Conservation (phyloP, 2,888 invertebrate genomes). For the Oeneis ivallda region DNA sequence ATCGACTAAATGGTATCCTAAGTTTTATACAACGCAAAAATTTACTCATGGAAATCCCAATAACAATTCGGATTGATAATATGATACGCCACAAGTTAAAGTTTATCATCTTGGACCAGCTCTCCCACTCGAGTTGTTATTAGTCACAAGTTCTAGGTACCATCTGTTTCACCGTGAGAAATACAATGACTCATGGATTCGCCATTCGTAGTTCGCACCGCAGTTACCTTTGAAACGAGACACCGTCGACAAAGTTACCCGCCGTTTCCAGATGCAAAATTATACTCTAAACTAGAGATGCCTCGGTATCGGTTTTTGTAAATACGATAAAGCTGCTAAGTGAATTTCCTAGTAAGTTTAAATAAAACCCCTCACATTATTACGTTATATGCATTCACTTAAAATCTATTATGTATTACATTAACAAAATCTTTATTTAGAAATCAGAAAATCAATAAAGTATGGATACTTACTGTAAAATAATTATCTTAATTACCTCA, state of each 20-base stretch:
- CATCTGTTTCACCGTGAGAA: conserved; percentile 53
- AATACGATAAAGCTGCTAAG: too few relatives aligned
- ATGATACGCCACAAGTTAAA: neutral
- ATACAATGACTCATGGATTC: conserved; percentile 64
- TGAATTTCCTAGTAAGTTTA: too few relatives aligned
- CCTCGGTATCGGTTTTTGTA: too few relatives aligned
- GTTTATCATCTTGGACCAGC: conserved; percentile 24
- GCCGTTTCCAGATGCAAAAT: conserved; percentile 26
- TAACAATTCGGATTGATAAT: neutral
- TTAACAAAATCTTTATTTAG: too few relatives aligned
- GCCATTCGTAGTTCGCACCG: conserved; percentile 39
- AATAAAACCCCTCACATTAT: too few relatives aligned
- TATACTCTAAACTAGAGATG: too few relatives aligned
- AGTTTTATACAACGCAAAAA: neutral
- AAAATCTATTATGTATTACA: too few relatives aligned
- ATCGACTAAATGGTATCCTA: too few relatives aligned
- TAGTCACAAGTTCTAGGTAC: conserved; percentile 64
- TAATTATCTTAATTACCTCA: too few relatives aligned
- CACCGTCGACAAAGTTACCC: conserved; percentile 32
- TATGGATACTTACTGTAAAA: too few relatives aligned
- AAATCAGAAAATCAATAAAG: too few relatives aligned
- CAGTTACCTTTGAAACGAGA: conserved; percentile 37
- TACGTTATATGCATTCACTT: too few relatives aligned
- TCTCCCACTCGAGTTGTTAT: conserved; percentile 51
- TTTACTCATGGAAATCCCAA: neutral